Evolutionary conservation across 1,140 invertebrate species (phyloP).

Genomic region (Caerostris darwini): DNA sequence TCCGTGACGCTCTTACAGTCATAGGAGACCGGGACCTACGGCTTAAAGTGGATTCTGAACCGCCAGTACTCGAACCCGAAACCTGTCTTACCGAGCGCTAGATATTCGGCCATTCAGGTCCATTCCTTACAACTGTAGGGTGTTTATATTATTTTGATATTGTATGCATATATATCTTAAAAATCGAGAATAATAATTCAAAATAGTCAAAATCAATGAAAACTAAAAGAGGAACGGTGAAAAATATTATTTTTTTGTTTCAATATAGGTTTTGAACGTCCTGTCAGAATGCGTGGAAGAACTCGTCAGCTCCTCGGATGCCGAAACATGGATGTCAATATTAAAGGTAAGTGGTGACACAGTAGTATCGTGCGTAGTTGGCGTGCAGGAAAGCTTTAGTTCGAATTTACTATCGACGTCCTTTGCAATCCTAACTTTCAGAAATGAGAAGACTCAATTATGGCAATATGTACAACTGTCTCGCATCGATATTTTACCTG

Average conservation of each 20-base stretch:
- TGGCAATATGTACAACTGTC: too few species aligned
- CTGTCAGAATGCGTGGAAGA: conserved; percentile 22
- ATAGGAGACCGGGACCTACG: too few species aligned
- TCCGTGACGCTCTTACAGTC: too few species aligned
- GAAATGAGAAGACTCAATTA: too few species aligned
- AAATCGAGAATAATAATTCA: background rate
- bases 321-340: conserved; percentile 44
- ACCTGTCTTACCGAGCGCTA: background rate
- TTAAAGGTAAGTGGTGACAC: background rate
- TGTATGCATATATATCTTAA: background rate
- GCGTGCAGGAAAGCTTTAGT: too few species aligned
- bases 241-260: background rate
- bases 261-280: background rate
- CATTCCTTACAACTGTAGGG: background rate
- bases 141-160: background rate
- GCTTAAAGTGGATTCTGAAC: background rate
- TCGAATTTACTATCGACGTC: too few species aligned
- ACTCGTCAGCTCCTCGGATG: conserved; percentile 18
- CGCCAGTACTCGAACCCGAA: background rate
- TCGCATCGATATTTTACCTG: too few species aligned
- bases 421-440: too few species aligned
- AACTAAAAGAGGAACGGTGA: background rate
- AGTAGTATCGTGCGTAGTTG: too few species aligned
- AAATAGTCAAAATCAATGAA: background rate
- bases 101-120: too few species aligned